Conservation (phyloP, 2,888 invertebrate species). For the Cantharis rufa region DNA sequence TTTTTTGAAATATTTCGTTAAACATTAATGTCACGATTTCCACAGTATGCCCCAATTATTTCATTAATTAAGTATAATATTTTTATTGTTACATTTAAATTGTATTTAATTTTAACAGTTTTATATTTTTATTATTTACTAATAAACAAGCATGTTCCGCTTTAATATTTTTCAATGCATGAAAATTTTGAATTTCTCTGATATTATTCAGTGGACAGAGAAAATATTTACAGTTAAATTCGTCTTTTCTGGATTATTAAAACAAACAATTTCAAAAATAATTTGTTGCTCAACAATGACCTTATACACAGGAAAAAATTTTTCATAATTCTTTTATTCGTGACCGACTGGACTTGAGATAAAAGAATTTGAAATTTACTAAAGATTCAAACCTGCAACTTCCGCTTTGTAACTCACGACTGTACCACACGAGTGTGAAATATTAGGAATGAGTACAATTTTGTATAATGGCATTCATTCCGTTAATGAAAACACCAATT, state of each 20-base stretch:
- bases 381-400: neutral
- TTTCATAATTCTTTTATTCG: neutral
- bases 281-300: neutral
- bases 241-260: neutral
- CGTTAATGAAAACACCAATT: neutral
- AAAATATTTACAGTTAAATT: conserved; percentile 8
- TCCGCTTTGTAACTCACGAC: neutral
- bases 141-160: neutral
- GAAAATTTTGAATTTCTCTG: neutral
- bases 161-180: neutral
- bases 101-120: neutral
- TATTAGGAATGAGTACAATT: neutral
- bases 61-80: neutral
- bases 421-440: neutral
- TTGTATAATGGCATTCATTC: neutral
- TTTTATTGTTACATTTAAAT: neutral
- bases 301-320: neutral
- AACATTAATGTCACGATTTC: neutral
- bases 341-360: neutral
- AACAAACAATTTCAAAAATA: neutral
- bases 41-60: neutral
- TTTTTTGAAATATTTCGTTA: neutral
- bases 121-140: neutral
- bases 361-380: neutral
- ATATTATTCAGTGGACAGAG: conserved; percentile 2